Evolutionary conservation across 2,888 invertebrate genomes (phyloP), one percentile per base, ranked within the genome.

Genomic region (Pseudococcus viburni): DNA sequence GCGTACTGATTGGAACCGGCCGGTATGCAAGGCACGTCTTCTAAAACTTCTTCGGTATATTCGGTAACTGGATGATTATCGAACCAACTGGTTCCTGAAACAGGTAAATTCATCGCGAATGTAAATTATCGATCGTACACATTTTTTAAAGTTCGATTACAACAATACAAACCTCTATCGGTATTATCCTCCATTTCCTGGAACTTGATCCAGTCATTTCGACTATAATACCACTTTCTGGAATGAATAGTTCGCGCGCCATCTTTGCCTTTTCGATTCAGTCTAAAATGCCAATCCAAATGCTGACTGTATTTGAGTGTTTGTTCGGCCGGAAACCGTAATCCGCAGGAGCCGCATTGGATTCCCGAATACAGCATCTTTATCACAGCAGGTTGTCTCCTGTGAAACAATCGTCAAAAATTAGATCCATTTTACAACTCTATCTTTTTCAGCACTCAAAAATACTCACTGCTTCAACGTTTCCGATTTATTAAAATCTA

Each of bases 281-380:
- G 97, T 0, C 98, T 93, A 93, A 99, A 99, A 93, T 99, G 99
- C 99, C 99, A 99, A 93, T 99, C 99, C 89, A 99, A 94, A 92
- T 99, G 99, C 91, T 97, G 96, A 90, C 96, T 96, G 92, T 99
- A 99, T 89, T 96, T 94, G 90, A 96, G 95, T 11, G 96, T 96
- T 91, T 96, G 95, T 92, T 97, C 97, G 0, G 96, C 95, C 17
- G 96, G 96, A 92, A 99, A 99, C 83, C 99, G 94, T 89, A 97
- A 95, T 51, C 99, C 99, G 92, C 99, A 99, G 86, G 97, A 97
- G 90, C 97, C 96, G 92, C 99, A 99, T 91, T 98, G 99, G 94
- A 98, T 96, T 73, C 99, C 99, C 89, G 95, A 94, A 92, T 97
- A 98, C 64, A 90, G 89, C 48, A 88, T 89, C 42, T 89, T 88